Conservation (phyloP, 2,113 vertebrate genomes). For the Crypturellus undulatus region DNA sequence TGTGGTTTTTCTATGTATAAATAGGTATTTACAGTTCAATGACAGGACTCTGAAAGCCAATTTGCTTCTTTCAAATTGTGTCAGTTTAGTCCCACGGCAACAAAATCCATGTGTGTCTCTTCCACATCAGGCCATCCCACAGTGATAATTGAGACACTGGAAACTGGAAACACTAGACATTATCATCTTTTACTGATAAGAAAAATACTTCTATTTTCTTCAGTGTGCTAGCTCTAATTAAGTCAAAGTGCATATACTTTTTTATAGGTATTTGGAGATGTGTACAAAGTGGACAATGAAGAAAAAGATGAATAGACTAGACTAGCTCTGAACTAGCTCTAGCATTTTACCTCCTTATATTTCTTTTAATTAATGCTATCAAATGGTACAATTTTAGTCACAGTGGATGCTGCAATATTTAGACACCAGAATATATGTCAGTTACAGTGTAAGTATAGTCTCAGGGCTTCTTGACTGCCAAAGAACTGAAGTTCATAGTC, state of each 20-base stretch:
- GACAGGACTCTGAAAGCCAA: background rate
- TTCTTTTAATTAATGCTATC: background rate
- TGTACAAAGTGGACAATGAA: background rate
- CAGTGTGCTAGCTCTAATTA: background rate
- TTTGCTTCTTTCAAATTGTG: background rate
- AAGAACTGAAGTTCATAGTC: background rate
- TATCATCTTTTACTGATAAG: fast-evolving
- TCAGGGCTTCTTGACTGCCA: background rate
- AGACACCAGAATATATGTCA: background rate
- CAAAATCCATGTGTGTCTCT: fast-evolving
- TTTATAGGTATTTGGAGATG: background rate
- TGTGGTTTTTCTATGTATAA: background rate
- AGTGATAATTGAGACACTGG: background rate
- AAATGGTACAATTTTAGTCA: background rate
- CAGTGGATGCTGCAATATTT: background rate
- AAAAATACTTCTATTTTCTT: background rate
- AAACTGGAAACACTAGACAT: background rate
- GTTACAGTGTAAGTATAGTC: background rate
- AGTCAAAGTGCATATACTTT: background rate
- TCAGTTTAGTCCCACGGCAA: background rate
- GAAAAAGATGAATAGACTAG: background rate
- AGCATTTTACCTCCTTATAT: background rate
- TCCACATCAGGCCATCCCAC: background rate
- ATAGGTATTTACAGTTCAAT: background rate
- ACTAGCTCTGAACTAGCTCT: background rate